Conservation (phyloP, 2,888 invertebrate genomes). For the Vannuccia rotundouncinata region DNA sequence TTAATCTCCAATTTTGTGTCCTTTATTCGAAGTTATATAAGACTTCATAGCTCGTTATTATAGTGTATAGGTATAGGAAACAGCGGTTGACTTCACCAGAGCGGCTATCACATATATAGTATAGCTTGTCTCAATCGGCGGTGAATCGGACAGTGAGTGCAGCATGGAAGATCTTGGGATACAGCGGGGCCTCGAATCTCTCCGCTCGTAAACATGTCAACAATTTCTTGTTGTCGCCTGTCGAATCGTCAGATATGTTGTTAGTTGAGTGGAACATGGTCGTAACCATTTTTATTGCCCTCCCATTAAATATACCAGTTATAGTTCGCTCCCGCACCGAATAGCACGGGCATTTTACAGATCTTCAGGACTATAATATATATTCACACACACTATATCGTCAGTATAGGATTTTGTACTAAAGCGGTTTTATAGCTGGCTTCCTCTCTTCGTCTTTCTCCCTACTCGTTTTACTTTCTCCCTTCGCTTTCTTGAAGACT, state of each 20-base stretch:
- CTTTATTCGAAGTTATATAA: not conserved
- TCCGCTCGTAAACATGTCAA: slow-evolving; percentile 24
- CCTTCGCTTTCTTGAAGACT: not conserved
- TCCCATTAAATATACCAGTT: not conserved
- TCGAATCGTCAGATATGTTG: not conserved
- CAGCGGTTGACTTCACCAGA: too few relatives aligned
- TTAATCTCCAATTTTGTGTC: too few relatives aligned
- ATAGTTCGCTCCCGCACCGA: not conserved
- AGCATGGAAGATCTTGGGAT: not conserved
- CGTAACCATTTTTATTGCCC: slow-evolving; percentile 5
- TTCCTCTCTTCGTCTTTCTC: not conserved
- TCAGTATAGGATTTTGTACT: too few relatives aligned
- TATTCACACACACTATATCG: not conserved
- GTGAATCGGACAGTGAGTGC: too few relatives aligned
- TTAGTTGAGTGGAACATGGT: not conserved
- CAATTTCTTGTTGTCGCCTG: slow-evolving; percentile 15
- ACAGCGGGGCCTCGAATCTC: not conserved
- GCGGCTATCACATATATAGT: too few relatives aligned
- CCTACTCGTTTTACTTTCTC: not conserved
- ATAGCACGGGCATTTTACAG: not conserved
- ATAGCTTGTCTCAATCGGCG: too few relatives aligned
- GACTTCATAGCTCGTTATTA: too few relatives aligned
- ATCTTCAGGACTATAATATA: not conserved
- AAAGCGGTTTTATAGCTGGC: not conserved
- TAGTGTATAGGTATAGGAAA: too few relatives aligned